Conservation (phyloP, 2,797 vertebrate species). For the Aplochiton taeniatus region DNA sequence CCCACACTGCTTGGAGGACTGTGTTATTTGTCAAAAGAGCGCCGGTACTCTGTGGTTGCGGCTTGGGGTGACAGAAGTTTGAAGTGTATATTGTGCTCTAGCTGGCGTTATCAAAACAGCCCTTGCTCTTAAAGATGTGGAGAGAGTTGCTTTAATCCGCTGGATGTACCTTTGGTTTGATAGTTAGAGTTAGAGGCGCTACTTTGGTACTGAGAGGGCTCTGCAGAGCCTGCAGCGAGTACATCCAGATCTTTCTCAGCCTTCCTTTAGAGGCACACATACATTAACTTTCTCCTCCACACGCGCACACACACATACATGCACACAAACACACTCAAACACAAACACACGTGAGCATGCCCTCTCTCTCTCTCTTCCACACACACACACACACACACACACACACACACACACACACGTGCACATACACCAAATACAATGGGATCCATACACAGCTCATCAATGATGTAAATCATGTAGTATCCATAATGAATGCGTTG, state of each 20-base stretch:
- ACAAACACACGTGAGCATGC: neutral
- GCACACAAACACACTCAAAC: neutral
- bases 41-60: constrained; percentile 19
- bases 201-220: constrained; percentile 4
- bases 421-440: constrained; percentile 5
- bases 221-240: neutral
- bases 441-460: too few relatives aligned
- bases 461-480: too few relatives aligned
- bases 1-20: constrained; percentile 33
- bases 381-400: constrained; percentile 9
- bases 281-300: too few relatives aligned
- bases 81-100: constrained; percentile 30
- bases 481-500: too few relatives aligned
- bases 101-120: constrained; percentile 3
- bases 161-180: constrained; percentile 27
- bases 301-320: constrained; percentile 4
- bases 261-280: neutral
- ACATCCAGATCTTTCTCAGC: too few relatives aligned
- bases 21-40: constrained; percentile 32
- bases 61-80: constrained; percentile 36
- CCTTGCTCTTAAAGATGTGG: constrained; percentile 31
- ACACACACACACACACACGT: constrained; percentile 11
- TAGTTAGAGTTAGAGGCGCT: constrained; percentile 25
- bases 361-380: neutral
- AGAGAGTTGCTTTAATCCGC: constrained; percentile 42